These are phyloP conservation scores for Bombus ignitus DNA, from an alignment of 1,140 invertebrate species.

Conservation along the genomic window DNA sequence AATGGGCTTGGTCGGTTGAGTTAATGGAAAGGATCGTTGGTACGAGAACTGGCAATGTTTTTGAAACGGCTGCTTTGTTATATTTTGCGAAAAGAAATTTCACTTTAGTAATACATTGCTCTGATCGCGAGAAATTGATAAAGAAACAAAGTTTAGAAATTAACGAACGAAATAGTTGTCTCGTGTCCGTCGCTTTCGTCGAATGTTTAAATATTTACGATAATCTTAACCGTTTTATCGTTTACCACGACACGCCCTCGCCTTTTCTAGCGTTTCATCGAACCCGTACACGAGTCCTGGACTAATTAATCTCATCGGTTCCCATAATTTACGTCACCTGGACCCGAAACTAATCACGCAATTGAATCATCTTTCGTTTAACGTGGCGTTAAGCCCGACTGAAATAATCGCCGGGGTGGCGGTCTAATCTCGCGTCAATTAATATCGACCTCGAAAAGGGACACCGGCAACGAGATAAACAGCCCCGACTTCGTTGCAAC, in stretches of 20 bases:
- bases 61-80: not conserved
- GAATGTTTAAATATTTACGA: too few relatives aligned
- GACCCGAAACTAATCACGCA: constrained; percentile 23
- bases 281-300: not conserved
- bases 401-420: constrained; percentile 39
- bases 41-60: not conserved
- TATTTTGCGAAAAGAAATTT: not conserved
- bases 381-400: constrained; percentile 13
- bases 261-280: not conserved
- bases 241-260: not conserved
- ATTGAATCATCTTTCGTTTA: constrained; percentile 43
- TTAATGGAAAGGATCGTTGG: not conserved
- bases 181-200: too few relatives aligned
- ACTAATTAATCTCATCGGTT: not conserved
- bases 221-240: not conserved
- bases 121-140: too few relatives aligned
- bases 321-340: not conserved
- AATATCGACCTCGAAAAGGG: constrained; percentile 59
- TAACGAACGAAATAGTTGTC: too few relatives aligned
- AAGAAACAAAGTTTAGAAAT: not conserved
- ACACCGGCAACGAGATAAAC: constrained; percentile 45
- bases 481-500: constrained; percentile 9
- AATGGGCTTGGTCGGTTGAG: not conserved
- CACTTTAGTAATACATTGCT: not conserved
- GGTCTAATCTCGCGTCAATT: constrained; percentile 50